Conservation (phyloP, 2,113 vertebrate species). For the Rhabdomys dilectus region DNA sequence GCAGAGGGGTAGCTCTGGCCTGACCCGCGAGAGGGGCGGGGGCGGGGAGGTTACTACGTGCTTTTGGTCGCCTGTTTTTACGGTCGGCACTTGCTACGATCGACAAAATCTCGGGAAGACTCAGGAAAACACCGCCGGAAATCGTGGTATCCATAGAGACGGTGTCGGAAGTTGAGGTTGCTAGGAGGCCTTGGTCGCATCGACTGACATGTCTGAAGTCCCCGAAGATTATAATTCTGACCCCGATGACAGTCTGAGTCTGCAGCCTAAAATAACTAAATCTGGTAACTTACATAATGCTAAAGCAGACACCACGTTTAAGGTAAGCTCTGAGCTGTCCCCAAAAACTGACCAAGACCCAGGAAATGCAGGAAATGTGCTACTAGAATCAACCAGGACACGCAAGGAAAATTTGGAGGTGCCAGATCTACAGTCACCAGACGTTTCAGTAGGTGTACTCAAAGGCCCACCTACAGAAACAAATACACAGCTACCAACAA, state of each 20-base stretch:
- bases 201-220: slow-evolving; percentile 34
- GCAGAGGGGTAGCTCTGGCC: not conserved
- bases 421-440: not conserved
- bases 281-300: not conserved
- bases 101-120: slow-evolving; percentile 2
- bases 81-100: not conserved
- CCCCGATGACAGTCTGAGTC: not conserved
- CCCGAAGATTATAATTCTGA: not conserved
- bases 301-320: not conserved
- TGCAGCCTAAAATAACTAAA: not conserved
- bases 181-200: slow-evolving; percentile 45
- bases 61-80: not conserved
- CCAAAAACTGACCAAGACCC: not conserved
- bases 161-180: slow-evolving; percentile 80
- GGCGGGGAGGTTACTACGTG: not conserved
- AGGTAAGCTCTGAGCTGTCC: not conserved
- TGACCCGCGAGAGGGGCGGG: accelerated
- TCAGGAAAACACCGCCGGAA: slow-evolving; percentile 74
- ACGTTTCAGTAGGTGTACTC: not conserved
- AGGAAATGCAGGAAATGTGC: not conserved
- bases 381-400: not conserved
- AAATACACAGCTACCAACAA: not conserved
- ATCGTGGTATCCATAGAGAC: slow-evolving; percentile 78
- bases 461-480: not conserved
- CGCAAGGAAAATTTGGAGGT: not conserved